Evolutionary conservation across 2,113 vertebrate genomes (phyloP), one percentile per base, ranked within the genome.

Genomic region (Parotia lawesii): DNA sequence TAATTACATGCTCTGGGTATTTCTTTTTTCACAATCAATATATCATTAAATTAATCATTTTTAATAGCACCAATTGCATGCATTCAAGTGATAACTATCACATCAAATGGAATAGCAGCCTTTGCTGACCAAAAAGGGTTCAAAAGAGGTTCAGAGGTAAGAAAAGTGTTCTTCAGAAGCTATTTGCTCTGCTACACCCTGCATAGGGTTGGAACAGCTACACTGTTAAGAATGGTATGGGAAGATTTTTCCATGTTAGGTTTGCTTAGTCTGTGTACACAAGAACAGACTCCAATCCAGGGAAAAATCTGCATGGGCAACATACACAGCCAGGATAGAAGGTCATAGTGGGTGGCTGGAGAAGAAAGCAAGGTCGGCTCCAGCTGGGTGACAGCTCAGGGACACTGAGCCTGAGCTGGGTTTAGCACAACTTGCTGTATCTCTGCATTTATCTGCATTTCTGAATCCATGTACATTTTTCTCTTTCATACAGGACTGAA

Each of bases 341-440:
- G 74, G 56, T 29, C 38, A 44, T 29, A 38, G 37, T 8, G 48
- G 54, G 33, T 35, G 54, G 27, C 48, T 37, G 13, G 23, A 71
- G 22, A 4, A 37, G 44, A 47, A 48, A 74, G 4, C 5, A 5
- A 24, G 20, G 38, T 28, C 1, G 0, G 5, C 20, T 54, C 17
- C 89, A 35, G 75, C 48, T 64, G 57, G 38, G 12, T 69, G 86
- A 27, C 62, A 56, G 66, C 35, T n/a, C 47, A 19, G 57, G 24
- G 25, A 54, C 53, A 61, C 27, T 5, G 11, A 50, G 76, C 64
- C 47, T 1, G 0, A 12, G 16, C 35, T 50, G 25, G 1, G 1
- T 62, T 45, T 21, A 64, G 48, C 74, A 42, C n/a, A 48, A 15
- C 57, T 62, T 57, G 22, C 23, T 53, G 12, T 9, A 47, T 50